These are phyloP conservation scores for Caranx melampygus DNA, from an alignment of 2,113 vertebrate genomes.

Conservation along the genomic window DNA sequence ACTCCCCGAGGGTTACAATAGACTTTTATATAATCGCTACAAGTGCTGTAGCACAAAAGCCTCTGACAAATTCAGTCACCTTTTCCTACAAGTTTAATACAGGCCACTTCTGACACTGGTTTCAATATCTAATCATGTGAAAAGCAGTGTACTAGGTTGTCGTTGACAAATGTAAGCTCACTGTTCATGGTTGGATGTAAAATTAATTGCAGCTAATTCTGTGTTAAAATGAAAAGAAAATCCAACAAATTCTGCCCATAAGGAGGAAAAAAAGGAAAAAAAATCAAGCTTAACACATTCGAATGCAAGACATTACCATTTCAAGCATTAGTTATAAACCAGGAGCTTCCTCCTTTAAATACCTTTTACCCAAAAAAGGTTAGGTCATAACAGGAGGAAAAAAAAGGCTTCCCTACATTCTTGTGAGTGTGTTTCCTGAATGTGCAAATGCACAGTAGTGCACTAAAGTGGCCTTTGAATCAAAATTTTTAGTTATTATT, in stretches of 20 bases:
- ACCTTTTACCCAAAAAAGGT: conserved; percentile 48
- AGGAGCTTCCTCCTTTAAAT: conserved; percentile 47
- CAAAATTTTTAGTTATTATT: conserved; percentile 88
- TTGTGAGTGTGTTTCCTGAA: conserved; percentile 68
- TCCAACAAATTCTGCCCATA: conserved; percentile 5
- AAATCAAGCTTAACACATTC: neutral
- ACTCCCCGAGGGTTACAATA: conserved; percentile 34
- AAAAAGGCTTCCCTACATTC: conserved; percentile 42
- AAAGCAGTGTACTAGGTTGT: neutral
- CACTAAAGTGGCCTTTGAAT: conserved; percentile 80
- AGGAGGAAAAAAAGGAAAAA: neutral
- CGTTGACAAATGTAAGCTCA: neutral
- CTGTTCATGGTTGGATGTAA: conserved; percentile 1
- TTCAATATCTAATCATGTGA: neutral
- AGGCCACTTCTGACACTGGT: neutral
- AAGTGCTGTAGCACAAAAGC: conserved; percentile 28
- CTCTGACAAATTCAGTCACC: conserved; percentile 14
- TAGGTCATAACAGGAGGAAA: conserved; percentile 46
- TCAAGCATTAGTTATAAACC: conserved; percentile 24
- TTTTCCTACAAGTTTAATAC: conserved; percentile 6
- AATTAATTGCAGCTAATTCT: conserved; percentile 2
- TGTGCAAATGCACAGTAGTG: conserved; percentile 58
- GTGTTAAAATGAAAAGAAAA: neutral
- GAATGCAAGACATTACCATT: conserved; percentile 9
- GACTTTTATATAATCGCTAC: conserved; percentile 32